phyloP scores from a whole-genome alignment of 1,140 invertebrate genomes.

The Rhagoletis pomonella region DNA sequence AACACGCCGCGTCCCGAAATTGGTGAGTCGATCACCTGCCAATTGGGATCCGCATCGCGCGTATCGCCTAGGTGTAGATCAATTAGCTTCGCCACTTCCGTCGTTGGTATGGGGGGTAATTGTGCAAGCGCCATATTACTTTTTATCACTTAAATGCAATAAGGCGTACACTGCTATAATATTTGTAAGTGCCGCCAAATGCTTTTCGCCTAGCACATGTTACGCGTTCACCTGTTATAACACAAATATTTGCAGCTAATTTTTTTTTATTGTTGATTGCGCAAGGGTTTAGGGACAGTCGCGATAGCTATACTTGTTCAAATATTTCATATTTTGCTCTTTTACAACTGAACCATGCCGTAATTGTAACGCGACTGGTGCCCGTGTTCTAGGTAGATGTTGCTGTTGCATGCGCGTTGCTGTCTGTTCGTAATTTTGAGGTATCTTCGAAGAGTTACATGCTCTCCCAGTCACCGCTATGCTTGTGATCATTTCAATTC shows the following conservation, averaged over 20 bases:
- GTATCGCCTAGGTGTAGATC: constrained; percentile 66
- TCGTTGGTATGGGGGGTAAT: constrained; percentile 57
- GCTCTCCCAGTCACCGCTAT: constrained; percentile 5
- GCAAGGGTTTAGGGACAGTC: not conserved
- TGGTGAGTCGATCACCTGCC: constrained; percentile 76
- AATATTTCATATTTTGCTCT: not conserved
- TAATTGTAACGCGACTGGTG: constrained; percentile 21
- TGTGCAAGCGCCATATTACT: not conserved
- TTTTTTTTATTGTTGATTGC: constrained; percentile 35
- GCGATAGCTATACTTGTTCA: not conserved
- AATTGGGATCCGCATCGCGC: constrained; percentile 63
- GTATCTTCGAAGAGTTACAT: not conserved
- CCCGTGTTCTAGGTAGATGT: not conserved
- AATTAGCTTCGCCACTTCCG: constrained; percentile 66
- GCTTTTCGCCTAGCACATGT: not conserved
- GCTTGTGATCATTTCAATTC: not conserved
- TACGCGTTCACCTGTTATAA: constrained; percentile 11
- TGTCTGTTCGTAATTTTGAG: not conserved
- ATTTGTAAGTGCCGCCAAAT: not conserved
- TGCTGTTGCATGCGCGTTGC: not conserved
- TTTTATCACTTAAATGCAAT: not conserved
- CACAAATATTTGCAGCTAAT: constrained; percentile 28
- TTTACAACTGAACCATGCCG: constrained; percentile 26
- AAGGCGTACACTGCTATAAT: not conserved
- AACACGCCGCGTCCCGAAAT: constrained; percentile 81